A percentile compares a stretch with the other conserved stretches of the same genome.
phyloP scores from a whole-genome alignment of 2,113 vertebrate genomes.

The Hemibates koningsi region DNA sequence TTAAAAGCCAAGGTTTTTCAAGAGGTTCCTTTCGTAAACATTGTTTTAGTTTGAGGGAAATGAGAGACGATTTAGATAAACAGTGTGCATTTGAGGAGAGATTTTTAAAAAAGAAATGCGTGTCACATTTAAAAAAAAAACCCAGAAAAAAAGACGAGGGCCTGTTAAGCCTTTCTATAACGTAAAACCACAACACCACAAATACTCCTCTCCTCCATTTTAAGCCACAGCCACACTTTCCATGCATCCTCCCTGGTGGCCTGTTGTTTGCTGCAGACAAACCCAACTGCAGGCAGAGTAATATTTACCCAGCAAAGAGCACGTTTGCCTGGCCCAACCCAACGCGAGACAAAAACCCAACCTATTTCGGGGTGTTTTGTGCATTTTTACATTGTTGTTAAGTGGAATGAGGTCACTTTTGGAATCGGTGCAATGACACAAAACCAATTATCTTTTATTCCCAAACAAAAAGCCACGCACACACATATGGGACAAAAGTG shows the following conservation, averaged over 20 bases:
- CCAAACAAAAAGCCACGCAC: neutral
- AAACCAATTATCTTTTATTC: slow-evolving; percentile 16
- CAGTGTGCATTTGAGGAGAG: neutral
- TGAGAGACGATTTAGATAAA: neutral
- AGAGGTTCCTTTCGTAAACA: neutral
- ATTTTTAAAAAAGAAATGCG: neutral
- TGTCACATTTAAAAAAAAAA: neutral
- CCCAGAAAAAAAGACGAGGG: neutral
- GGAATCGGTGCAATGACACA: slow-evolving; percentile 5
- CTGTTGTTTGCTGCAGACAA: slow-evolving; percentile 54
- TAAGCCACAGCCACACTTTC: slow-evolving; percentile 24
- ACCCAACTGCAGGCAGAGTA: slow-evolving; percentile 21
- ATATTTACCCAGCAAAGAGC: slow-evolving; percentile 34
- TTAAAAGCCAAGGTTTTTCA: neutral
- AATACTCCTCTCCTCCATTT: neutral
- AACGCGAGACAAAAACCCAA: neutral
- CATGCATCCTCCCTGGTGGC: slow-evolving; percentile 29
- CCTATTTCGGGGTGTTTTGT: neutral
- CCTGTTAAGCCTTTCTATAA: neutral
- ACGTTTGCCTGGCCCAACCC: neutral
- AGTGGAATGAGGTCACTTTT: slow-evolving; percentile 34
- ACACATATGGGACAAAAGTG: neutral
- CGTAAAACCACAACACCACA: slow-evolving; percentile 22
- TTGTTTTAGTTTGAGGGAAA: neutral
- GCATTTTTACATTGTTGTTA: slow-evolving; percentile 7